Conservation (phyloP, 2,888 invertebrate species). For the Gibbula magus region DNA sequence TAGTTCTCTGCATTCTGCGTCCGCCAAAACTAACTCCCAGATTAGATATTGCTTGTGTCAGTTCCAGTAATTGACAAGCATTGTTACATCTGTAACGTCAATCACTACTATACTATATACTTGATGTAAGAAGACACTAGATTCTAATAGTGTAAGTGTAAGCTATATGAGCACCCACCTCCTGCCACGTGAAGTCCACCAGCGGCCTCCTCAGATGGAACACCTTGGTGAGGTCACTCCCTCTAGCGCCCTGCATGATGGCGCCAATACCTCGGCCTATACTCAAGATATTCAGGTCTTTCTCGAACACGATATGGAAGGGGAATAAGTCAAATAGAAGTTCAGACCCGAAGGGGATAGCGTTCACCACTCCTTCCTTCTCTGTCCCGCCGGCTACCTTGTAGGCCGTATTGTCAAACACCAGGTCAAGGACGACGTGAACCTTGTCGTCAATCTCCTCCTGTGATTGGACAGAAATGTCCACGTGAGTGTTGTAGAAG, state of each 20-base stretch:
- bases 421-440: slow-evolving; percentile 93
- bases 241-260: slow-evolving; percentile 74
- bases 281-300: slow-evolving; percentile 70
- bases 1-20: no score
- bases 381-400: slow-evolving; percentile 42
- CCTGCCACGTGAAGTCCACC: slow-evolving; percentile 94
- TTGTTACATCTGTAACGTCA: no score
- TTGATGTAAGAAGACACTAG: no score
- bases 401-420: slow-evolving; percentile 87
- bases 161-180: slow-evolving; percentile 80
- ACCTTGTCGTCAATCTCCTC: slow-evolving; percentile 92
- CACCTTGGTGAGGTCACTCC: slow-evolving; percentile 92
- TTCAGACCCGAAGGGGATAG: slow-evolving; percentile 55
- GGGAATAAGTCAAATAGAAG: slow-evolving; percentile 97
- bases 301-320: slow-evolving; percentile 97
- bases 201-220: slow-evolving; percentile 93
- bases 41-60: no score
- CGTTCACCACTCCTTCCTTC: slow-evolving; percentile 40
- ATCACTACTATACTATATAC: no score
- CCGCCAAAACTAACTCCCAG: no score
- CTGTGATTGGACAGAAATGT: slow-evolving; percentile 87
- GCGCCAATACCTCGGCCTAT: slow-evolving; percentile 71
- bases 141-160: no score
- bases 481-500: slow-evolving; percentile 95
- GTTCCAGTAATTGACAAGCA: no score